These are phyloP conservation scores for Caranx melampygus DNA, from an alignment of 2,113 vertebrate genomes.

Conservation along the genomic window DNA sequence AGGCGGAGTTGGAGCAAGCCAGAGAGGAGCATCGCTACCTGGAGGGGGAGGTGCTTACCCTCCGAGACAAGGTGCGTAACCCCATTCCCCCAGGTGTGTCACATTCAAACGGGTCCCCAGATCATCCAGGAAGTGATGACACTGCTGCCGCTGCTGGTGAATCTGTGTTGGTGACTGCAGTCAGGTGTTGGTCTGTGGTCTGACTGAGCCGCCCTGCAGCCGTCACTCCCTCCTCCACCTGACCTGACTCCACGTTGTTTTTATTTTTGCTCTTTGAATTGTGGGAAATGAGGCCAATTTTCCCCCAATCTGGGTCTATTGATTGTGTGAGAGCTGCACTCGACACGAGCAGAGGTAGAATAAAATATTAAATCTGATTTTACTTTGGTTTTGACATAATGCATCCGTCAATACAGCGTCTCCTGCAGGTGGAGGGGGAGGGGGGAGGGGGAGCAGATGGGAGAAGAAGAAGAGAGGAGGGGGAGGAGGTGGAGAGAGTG, in stretches of 20 bases:
- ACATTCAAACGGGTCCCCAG: not conserved
- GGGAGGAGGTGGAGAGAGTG: too few relatives aligned
- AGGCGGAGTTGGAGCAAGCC: conserved; percentile 91
- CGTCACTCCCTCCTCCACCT: not conserved
- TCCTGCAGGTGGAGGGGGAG: not conserved
- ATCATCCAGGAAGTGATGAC: too few relatives aligned
- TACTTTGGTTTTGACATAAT: not conserved
- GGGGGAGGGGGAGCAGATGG: too few relatives aligned
- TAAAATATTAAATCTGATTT: not conserved
- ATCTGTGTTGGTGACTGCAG: too few relatives aligned
- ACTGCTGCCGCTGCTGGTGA: too few relatives aligned
- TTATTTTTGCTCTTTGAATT: not conserved
- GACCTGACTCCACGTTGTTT: not conserved
- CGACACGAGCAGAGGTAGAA: not conserved
- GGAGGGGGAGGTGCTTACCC: conserved; percentile 73
- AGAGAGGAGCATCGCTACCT: conserved; percentile 87
- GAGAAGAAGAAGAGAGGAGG: not conserved
- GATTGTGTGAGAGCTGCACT: not conserved
- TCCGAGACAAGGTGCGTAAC: conserved; percentile 73
- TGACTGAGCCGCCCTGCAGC: too few relatives aligned
- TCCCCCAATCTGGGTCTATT: not conserved
- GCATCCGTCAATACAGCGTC: not conserved
- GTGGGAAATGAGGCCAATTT: not conserved
- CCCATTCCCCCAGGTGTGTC: not conserved
- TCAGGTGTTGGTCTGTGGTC: too few relatives aligned